Conservation (phyloP, 2,888 invertebrate genomes). For the Chalcis sispes region DNA sequence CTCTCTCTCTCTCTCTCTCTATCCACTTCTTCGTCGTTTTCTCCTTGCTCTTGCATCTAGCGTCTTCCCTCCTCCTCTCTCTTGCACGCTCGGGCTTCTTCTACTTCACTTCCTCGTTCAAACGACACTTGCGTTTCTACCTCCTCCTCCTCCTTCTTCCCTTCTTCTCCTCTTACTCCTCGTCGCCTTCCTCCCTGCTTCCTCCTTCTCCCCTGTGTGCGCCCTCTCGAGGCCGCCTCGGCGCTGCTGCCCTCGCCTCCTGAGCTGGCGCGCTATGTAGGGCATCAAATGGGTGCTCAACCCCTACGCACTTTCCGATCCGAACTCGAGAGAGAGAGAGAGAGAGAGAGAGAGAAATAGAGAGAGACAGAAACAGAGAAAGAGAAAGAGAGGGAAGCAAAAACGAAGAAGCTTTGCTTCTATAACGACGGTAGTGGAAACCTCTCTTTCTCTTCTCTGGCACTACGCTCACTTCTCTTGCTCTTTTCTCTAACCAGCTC, state of each 20-base stretch:
- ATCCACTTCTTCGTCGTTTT: slow-evolving; percentile 47
- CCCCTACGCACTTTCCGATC: slow-evolving; percentile 67
- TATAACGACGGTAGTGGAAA: too few species aligned
- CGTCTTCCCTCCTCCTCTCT: slow-evolving; percentile 2
- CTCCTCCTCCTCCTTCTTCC: slow-evolving; percentile 63
- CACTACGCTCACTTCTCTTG: slow-evolving; percentile 16
- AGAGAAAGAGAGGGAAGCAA: too few species aligned
- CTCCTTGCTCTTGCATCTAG: slow-evolving; percentile 53
- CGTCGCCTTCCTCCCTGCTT: slow-evolving; percentile 54
- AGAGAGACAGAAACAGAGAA: background rate
- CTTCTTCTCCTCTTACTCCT: slow-evolving; percentile 54
- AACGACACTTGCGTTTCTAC: slow-evolving; percentile 52
- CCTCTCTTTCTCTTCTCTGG: slow-evolving; percentile 51
- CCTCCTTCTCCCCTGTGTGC: background rate
- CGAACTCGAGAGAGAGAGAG: slow-evolving; percentile 42
- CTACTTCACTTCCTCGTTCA: slow-evolving; percentile 57
- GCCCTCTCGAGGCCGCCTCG: slow-evolving; percentile 41
- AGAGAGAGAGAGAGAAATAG: background rate
- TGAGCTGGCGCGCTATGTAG: slow-evolving; percentile 65
- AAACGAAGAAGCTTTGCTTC: slow-evolving; percentile 1
- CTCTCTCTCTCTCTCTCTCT: slow-evolving; percentile 53
- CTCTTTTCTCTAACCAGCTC: background rate
- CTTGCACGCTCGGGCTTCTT: slow-evolving; percentile 34
- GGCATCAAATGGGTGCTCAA: slow-evolving; percentile 71
- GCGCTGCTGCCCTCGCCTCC: slow-evolving; percentile 10